phyloP scores from a whole-genome alignment of 2,888 invertebrate species.

The Hoplodrina blanda region DNA sequence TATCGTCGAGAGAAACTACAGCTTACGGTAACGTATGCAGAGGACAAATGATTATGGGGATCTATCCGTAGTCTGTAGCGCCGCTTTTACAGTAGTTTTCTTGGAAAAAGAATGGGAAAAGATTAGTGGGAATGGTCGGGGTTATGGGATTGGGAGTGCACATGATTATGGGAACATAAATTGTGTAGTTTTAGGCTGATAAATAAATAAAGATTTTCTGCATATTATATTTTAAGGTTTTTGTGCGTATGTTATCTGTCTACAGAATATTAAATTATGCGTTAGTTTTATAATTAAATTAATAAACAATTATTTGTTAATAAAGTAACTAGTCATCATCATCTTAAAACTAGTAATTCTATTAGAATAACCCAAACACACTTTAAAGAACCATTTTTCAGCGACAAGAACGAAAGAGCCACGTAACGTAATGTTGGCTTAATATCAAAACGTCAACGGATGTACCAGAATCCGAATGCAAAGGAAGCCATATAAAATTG shows the following conservation, averaged over 20 bases:
- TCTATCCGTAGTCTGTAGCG: slow-evolving; percentile 30
- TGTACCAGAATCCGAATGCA: slow-evolving; percentile 56
- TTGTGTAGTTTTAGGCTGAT: slow-evolving; percentile 3
- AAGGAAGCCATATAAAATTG: slow-evolving; percentile 64
- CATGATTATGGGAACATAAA: slow-evolving; percentile 8
- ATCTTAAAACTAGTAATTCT: not conserved
- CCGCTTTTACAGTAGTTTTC: slow-evolving; percentile 37
- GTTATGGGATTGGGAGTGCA: slow-evolving; percentile 23
- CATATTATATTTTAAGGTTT: not conserved
- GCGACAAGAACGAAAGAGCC: slow-evolving; percentile 20
- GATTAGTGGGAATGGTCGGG: slow-evolving; percentile 35
- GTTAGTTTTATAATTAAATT: too few relatives aligned
- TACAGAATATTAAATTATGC: too few relatives aligned
- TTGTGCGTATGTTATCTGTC: not conserved
- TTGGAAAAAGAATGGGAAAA: slow-evolving; percentile 43
- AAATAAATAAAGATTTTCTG: not conserved
- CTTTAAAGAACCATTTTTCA: slow-evolving; percentile 20
- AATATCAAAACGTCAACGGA: slow-evolving; percentile 52
- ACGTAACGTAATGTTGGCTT: slow-evolving; percentile 53
- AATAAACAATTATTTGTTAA: not conserved
- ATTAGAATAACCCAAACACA: not conserved
- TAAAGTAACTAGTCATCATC: not conserved
- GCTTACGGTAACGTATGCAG: slow-evolving; percentile 54
- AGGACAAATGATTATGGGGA: slow-evolving; percentile 57
- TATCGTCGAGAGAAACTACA: slow-evolving; percentile 55